Evolutionary conservation across 2,888 invertebrate genomes (phyloP), one percentile per base, ranked within the genome.

Genomic region (Phasia obesa): DNA sequence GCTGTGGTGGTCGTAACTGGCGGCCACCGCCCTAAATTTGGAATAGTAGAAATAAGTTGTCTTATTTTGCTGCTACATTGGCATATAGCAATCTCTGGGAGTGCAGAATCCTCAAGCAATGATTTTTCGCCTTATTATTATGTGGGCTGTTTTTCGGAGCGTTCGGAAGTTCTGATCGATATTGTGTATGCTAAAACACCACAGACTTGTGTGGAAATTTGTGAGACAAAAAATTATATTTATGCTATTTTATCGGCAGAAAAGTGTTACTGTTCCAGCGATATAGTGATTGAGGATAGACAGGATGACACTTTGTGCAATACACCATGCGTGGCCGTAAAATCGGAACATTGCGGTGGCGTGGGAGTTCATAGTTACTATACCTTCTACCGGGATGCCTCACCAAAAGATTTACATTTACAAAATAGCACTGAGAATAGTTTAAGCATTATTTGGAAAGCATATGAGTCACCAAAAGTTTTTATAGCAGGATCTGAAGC

Each of bases 281-380:
- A 85, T 7, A 73, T 88, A 23, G 85, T 86, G 15, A 51, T 85
- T 2, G 85, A 85, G 7, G 92, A 92, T 55, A 88, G 91, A 65
- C 88, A 93, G 74, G 92, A 92, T 4, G 86, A 88, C 15, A 91
- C 91, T 2, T 87, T 92, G 1, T 95, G 94, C 86, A 92, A 92
- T 84, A 92, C 91, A 13, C 92, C 92, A 0, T 96, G 96, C 86
- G 92, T 92, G 7, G 93, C 93, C 75, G 94, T 94, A 87, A 92
- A 92, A 38, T 92, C 92, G 0, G 93, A 94, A 86, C 92, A 92
- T 80, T 96, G 96, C 88, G 96, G 96, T 1, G 95, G 95, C 0
- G 91, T 92, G 0, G 92, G 93, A 31, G 93, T 94, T 0, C 94
- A 94, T 73, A 94, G 94, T 85, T 93, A 95, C 35, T 96, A 95